Base-by-base conservation (phyloP, 1,140 invertebrate genomes). In the Vanessa atalanta region DNA sequence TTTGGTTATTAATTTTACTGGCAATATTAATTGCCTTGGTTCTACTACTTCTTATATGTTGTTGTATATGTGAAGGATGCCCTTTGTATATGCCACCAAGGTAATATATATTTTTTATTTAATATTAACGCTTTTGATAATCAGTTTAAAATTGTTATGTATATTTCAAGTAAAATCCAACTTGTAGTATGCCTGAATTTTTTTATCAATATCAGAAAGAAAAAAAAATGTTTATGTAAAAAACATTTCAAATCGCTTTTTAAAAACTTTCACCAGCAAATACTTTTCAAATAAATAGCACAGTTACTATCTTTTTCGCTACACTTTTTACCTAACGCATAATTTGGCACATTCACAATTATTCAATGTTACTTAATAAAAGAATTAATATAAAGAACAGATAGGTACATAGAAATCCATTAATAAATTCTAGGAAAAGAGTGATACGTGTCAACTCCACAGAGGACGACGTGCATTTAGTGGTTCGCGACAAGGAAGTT, bases 11-110 rank as follows among this genome's bases (percentile, higher is more conserved):
- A 23, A 95, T 97, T 67, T 86, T 97, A 14, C 85, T 97, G 67
- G 95, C 96, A 55, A 91, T 97, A 12, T 84, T 97, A 47, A 94
- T 97, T 61, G 93, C 96, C 0, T 72, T 97, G 16, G 95, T 95
- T n/a, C 94, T 97, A 48, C 88, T 97, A 51, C 93, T 95, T 43
- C 87, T 97, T 48, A 95, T 97, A 65, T 93, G 96, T 26, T 97
- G 97, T 88, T 97, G 96, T 82, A 95, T 97, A 68, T 97, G 96
- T 85, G 95, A 96, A 78, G 95, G 95, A 77, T 97, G 97, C 91
- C 96, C 96, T 4, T 94, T 97, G 65, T 97, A 97, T 79, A 95
- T 96, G 91, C 95, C 95, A 63, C 95, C 96, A n/a, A 94, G 95
- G 94, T 94, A 93, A 26, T 78, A 65, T 37, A 50, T 72, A 50